Conservation (phyloP, 2,113 vertebrate genomes). For the Pterocles gutturalis region DNA sequence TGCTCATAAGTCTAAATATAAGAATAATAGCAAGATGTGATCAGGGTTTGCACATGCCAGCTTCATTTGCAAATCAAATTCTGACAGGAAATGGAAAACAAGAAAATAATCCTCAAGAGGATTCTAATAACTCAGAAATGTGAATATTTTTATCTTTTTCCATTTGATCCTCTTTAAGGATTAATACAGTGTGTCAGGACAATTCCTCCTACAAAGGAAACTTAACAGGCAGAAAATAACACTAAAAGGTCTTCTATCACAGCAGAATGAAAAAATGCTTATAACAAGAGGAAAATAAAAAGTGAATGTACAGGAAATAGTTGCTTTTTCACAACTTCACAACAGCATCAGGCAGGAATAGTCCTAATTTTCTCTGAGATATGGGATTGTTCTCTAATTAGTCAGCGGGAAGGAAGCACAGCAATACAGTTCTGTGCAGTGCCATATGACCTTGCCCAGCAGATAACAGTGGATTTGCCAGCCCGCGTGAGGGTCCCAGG, state of each 20-base stretch:
- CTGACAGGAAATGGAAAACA: constrained; percentile 45
- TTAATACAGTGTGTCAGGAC: not conserved
- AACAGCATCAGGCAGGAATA: not conserved
- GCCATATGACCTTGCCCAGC: fast-evolving
- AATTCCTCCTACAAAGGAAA: not conserved
- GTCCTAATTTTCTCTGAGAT: not conserved
- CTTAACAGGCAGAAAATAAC: not conserved
- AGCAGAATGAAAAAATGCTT: not conserved
- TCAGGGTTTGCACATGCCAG: not conserved
- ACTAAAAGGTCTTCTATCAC: not conserved
- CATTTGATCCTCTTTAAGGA: constrained; percentile 34
- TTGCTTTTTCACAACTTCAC: not conserved
- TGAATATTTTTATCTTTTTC: not conserved
- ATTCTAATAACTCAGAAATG: constrained; percentile 1
- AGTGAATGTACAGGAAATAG: not conserved
- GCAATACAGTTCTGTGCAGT: not conserved
- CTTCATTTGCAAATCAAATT: constrained; percentile 43
- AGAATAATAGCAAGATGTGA: not conserved
- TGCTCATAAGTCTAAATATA: not conserved
- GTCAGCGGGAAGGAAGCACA: not conserved
- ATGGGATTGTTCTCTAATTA: not conserved
- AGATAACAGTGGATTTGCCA: fast-evolving
- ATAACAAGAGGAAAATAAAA: not conserved
- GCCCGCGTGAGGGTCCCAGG: fast-evolving
- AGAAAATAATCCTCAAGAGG: not conserved